Conservation (phyloP, 2,797 vertebrate species). For the Bovichtus diacanthus region DNA sequence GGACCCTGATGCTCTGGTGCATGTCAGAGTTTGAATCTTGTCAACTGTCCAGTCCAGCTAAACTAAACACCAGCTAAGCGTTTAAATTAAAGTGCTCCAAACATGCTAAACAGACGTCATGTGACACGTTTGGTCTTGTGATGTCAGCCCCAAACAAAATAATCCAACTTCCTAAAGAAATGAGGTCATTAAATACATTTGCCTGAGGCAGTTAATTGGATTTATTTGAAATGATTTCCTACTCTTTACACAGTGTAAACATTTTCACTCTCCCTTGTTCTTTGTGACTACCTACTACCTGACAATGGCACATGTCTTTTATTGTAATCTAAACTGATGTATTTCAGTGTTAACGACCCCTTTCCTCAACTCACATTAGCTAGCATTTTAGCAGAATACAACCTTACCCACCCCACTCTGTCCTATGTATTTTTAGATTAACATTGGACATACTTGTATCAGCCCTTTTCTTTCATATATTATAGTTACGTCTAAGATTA, state of each 20-base stretch:
- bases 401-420: background rate
- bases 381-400: background rate
- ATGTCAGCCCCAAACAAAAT: slow-evolving; percentile 19
- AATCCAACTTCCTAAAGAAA: background rate
- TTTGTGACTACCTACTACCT: background rate
- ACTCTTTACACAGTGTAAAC: slow-evolving; percentile 2
- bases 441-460: background rate
- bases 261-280: slow-evolving; percentile 7
- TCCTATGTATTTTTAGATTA: background rate
- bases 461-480: background rate
- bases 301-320: background rate
- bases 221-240: slow-evolving; percentile 8
- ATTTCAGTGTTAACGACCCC: background rate
- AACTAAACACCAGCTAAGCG: background rate
- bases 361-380: background rate
- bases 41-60: slow-evolving; percentile 13
- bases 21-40: slow-evolving; percentile 15
- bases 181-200: slow-evolving; percentile 19
- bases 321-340: background rate
- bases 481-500: background rate
- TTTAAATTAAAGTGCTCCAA: background rate
- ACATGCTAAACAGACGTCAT: background rate
- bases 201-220: background rate
- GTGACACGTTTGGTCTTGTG: slow-evolving; percentile 14
- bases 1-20: slow-evolving; percentile 26